A percentile compares a stretch with the other conserved stretches of the same genome.
Evolutionary conservation across 2,888 invertebrate species (phyloP).

Genomic region (Sesia bembeciformis): DNA sequence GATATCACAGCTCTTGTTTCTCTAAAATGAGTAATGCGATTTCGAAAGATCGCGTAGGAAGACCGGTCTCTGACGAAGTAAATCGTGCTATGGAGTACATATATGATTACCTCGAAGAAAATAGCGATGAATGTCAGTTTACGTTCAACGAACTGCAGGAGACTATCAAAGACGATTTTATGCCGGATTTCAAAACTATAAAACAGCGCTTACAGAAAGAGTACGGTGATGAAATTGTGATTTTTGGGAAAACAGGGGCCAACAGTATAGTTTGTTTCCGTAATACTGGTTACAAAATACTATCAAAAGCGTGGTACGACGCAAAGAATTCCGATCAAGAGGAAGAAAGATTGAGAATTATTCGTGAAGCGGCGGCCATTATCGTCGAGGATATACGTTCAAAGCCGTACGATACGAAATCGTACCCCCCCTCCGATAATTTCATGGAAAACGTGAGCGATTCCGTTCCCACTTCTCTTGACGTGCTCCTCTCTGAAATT

Average conservation of each 20-base stretch:
- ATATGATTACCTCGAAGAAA: slow-evolving; percentile 9
- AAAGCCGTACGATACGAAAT: slow-evolving; percentile 8
- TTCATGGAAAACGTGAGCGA: slow-evolving; percentile 7
- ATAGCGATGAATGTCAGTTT: slow-evolving; percentile 9
- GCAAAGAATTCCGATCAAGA: slow-evolving; percentile 2
- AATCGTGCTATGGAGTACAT: slow-evolving; percentile 7
- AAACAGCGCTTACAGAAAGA: slow-evolving; percentile 8
- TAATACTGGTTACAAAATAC: slow-evolving; percentile 7
- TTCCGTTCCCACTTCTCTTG: not conserved
- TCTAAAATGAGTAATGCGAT: too few relatives aligned
- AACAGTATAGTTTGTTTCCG: too few relatives aligned
- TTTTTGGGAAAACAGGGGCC: not conserved
- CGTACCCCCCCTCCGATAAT: slow-evolving; percentile 10
- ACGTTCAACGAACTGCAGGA: slow-evolving; percentile 6
- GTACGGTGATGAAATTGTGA: slow-evolving; percentile 5
- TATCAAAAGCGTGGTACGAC: slow-evolving; percentile 5
- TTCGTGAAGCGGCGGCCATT: slow-evolving; percentile 11
- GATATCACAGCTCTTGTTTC: too few relatives aligned
- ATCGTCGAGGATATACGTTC: slow-evolving; percentile 13
- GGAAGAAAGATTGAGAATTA: slow-evolving; percentile 5
- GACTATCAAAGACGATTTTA: slow-evolving; percentile 8
- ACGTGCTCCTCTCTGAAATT: not conserved
- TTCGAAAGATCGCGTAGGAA: too few relatives aligned
- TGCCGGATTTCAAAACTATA: slow-evolving; percentile 7
- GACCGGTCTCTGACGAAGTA: too few relatives aligned